Base-by-base conservation (phyloP, 2,797 vertebrate species). In the Tapera naevia region DNA sequence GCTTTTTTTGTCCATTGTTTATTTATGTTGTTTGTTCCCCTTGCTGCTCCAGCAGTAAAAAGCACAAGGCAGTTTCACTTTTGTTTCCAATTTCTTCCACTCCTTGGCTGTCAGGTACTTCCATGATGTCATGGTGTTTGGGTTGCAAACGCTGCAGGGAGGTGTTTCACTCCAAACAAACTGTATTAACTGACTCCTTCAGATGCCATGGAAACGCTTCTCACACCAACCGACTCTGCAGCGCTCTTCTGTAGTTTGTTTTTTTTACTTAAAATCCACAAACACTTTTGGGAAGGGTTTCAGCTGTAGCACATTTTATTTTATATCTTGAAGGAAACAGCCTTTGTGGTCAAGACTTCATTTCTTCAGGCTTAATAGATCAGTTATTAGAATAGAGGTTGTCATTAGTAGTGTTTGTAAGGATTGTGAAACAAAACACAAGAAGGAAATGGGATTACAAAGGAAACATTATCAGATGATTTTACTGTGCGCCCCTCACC, bases 111-210 rank as follows among this genome's bases (percentile, higher is more conserved):
- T 94, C 83, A 80, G 85, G 82, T 92, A 74, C 70, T 76, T 46
- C 13, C 24, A 61, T 91, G 83, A 93, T 91, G 93, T 91, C 94
- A 80, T 78, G 66, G 12, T 94, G 87, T 92, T 95, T 93, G 95
- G 83, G 78, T 57, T 93, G 92, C 91, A 90, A 65, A 91, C 45
- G 83, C 78, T 76, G 65, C 91, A 93, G 91, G 86, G 89, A 93
- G 82, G 80, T 78, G 88, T 92, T 95, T 82, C 80, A 91, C 61
- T 90, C 91, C 86, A 94, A 91, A 95, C 94, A 93, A 88, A 93
- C 76, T 65, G 43, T 48, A 84, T 82, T 92, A 91, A 89, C 57
- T 11, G 21, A 43, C 82, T 95, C 64, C 84, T 92, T 75, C 28
- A 92, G 80, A 91, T 93, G 95, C 46, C 94, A 69, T 67, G 89